Base-by-base conservation (phyloP, 2,888 invertebrate genomes). In the Choristoneura rosaceana region DNA sequence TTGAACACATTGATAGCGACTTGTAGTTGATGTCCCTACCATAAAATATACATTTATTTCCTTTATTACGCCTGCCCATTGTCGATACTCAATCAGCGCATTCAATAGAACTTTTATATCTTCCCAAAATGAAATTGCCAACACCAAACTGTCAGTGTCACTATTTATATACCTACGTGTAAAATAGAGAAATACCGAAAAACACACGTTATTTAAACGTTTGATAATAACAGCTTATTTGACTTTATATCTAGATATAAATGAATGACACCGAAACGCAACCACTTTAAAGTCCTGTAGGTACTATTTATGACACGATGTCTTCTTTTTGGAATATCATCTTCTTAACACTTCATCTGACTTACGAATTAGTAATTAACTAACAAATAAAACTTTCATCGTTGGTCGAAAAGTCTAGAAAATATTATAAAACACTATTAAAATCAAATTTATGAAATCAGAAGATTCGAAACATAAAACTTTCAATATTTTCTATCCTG, bases 1-100 rank as follows among this genome's bases (percentile, higher is more conserved):
- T 82, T 77, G 76, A 77, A 77, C 79, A 76, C 80, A 82, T 81
- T 80, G 78, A 81, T 77, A 78, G 45, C 66, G 38, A 74, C 69
- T 74, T 38, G 55, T 63, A 59, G 65, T 70, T 74, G 74, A 70
- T 63, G 68, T 59, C 60, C n/a, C 59, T 55, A 38, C 15, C 52
- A 62, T 58, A 25, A 69, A 71, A 62, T 66, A 61, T 62, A 45
- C 55, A 38, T 71, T 65, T 70, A 43, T 60, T 67, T 67, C 50
- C 61, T 67, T 55, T 47, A 52, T 71, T 71, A 43, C 38, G 4
- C n/a, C 9, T 47, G 25, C 25, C 62, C 17, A 43, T 62, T 62
- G 43, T 62, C 43, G 43, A 14, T 62, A 17, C 43, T 25, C 15
- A 17, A 52, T 52, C 52, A 52, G 52, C 52, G 52, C 17, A 17